A percentile compares a stretch with the other conserved stretches of the same genome.
Conservation (phyloP, 2,888 invertebrate species). For the Phanerotoma sp. region DNA sequence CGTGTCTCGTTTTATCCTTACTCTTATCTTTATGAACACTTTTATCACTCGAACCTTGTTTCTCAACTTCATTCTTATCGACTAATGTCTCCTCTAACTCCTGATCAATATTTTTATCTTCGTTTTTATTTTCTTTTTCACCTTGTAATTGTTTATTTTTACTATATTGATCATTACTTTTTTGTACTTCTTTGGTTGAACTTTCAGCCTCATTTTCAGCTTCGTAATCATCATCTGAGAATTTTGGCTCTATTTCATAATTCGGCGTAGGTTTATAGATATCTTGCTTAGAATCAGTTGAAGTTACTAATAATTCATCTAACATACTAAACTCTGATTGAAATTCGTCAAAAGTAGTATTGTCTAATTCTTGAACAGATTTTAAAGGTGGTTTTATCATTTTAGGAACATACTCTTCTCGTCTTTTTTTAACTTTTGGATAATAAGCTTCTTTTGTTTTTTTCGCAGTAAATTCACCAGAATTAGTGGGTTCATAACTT, state of each 20-base stretch:
- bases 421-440: constrained; percentile 51
- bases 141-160: constrained; percentile 30
- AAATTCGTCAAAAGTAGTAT: constrained; percentile 53
- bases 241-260: constrained; percentile 44
- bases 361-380: constrained; percentile 37
- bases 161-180: constrained; percentile 6
- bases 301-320: constrained; percentile 52
- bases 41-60: constrained; percentile 29
- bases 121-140: constrained; percentile 32
- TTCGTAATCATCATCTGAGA: constrained; percentile 51
- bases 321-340: constrained; percentile 56
- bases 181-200: constrained; percentile 42
- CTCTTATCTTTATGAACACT: constrained; percentile 23
- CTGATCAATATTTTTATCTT: constrained; percentile 21
- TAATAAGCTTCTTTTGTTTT: constrained; percentile 47
- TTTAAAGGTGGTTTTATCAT: constrained; percentile 52
- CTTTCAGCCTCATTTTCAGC: constrained; percentile 30
- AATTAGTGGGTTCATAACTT: constrained; percentile 44
- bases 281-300: constrained; percentile 22
- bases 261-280: constrained; percentile 40
- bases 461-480: constrained; percentile 37
- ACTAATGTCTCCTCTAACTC: constrained; percentile 9
- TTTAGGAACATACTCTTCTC: constrained; percentile 55
- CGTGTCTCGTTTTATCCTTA: constrained; percentile 27
- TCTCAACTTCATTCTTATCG: constrained; percentile 17